These are phyloP conservation scores for Tyria jacobaeae DNA, from an alignment of 2,888 invertebrate species.

Conservation along the genomic window DNA sequence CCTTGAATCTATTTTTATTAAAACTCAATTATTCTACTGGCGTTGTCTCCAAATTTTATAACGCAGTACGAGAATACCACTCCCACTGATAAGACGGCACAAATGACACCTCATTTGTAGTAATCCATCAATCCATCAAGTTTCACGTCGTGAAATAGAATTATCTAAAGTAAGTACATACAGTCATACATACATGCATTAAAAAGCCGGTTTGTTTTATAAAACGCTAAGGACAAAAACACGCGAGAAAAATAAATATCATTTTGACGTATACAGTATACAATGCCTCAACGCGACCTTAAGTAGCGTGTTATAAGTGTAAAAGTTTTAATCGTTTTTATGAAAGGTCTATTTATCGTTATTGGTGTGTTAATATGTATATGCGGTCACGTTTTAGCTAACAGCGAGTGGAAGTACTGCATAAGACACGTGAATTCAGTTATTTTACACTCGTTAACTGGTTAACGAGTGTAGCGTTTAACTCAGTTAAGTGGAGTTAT, in stretches of 20 bases:
- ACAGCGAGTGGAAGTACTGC: constrained; percentile 28
- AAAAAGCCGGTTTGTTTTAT: neutral
- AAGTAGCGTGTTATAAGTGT: neutral
- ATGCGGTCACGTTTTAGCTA: constrained; percentile 36
- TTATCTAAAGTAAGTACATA: no score
- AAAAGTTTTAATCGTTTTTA: neutral
- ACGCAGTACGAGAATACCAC: no score
- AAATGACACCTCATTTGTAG: no score
- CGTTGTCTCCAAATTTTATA: no score
- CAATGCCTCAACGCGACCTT: neutral
- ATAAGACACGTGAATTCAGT: constrained; percentile 26
- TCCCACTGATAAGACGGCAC: no score
- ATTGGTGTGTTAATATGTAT: constrained; percentile 22
- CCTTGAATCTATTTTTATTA: no score
- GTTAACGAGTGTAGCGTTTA: neutral
- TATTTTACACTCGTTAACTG: constrained; percentile 18
- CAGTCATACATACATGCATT: no score
- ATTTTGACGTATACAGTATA: neutral
- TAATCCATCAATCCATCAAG: no score
- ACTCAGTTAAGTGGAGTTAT: neutral
- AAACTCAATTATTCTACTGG: no score
- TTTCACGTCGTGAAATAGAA: no score
- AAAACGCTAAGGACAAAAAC: neutral
- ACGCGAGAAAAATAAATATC: neutral
- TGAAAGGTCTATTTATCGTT: constrained; percentile 9